Conservation (phyloP, 2,797 vertebrate genomes). For the Saxicola maurus region DNA sequence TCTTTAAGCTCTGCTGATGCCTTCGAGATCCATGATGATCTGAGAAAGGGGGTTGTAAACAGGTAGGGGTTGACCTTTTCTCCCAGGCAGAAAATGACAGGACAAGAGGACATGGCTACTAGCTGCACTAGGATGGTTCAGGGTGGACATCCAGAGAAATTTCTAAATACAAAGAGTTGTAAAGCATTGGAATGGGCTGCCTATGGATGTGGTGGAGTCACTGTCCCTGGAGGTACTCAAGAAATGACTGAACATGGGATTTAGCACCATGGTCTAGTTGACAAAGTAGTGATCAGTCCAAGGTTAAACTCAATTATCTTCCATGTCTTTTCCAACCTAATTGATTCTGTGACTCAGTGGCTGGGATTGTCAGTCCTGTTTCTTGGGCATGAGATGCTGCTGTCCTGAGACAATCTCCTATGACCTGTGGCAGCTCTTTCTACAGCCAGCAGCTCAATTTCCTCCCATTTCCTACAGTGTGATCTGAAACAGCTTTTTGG, state of each 20-base stretch:
- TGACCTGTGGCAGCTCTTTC: neutral
- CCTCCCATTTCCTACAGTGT: neutral
- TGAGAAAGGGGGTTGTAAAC: neutral
- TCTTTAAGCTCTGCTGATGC: neutral
- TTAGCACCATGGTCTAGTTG: neutral
- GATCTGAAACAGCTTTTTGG: neutral
- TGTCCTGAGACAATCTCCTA: neutral
- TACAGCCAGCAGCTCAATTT: neutral
- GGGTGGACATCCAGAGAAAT: neutral
- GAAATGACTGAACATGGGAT: neutral
- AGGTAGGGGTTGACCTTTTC: neutral
- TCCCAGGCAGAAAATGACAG: neutral
- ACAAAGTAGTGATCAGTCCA: neutral
- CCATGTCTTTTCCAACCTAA: neutral
- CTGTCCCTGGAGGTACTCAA: neutral
- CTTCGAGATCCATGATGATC: neutral
- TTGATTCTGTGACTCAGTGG: neutral
- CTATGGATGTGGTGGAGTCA: neutral
- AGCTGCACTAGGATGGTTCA: neutral
- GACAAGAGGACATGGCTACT: neutral
- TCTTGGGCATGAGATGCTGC: neutral
- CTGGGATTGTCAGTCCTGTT: neutral
- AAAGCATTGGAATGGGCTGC: neutral
- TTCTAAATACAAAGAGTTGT: neutral
- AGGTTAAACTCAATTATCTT: neutral